Evolutionary conservation across 30 jellyfish, hydroid and myxozoan genomes (phyloP).

Genomic region (Chrysaora quinquecirrha): DNA sequence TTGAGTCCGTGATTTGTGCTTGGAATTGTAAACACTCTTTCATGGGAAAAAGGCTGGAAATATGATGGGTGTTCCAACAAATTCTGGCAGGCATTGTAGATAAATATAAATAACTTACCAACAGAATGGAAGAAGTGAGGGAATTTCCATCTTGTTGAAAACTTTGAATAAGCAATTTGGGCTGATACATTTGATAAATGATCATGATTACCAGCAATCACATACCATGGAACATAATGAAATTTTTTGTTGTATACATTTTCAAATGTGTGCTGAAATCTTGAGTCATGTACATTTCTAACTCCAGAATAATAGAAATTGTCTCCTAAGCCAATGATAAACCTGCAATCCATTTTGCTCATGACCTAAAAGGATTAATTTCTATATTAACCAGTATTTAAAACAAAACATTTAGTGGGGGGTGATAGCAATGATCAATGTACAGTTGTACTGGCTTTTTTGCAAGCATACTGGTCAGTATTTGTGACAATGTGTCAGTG

Average conservation of each 20-base stretch:
- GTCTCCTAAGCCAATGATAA: conserved; percentile 89
- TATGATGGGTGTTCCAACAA: too few species aligned
- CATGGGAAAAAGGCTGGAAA: too few species aligned
- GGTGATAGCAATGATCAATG: too few species aligned
- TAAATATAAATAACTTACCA: conserved; percentile 73
- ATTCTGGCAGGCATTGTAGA: too few species aligned
- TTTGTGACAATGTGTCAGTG: too few species aligned
- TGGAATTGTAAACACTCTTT: too few species aligned
- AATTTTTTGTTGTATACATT: conserved; percentile 64
- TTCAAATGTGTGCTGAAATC: conserved; percentile 88
- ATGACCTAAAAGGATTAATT: too few species aligned
- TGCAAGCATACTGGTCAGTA: too few species aligned
- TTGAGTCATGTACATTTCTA: conserved; percentile 80
- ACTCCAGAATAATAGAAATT: conserved; percentile 91
- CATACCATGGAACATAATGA: conserved; percentile 91
- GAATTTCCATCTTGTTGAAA: conserved; percentile 80
- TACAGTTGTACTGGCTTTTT: too few species aligned
- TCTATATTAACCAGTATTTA: too few species aligned
- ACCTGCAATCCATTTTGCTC: conserved; percentile 64
- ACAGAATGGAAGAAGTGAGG: conserved; percentile 81
- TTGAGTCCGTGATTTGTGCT: too few species aligned
- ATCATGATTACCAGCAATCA: conserved; percentile 97
- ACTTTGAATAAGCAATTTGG: conserved; percentile 85
- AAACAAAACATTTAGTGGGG: too few species aligned
- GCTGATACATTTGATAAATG: conserved; percentile 91